Conservation (phyloP, 53 echinoderm and acorn worm species). For the Luidia sarsii region DNA sequence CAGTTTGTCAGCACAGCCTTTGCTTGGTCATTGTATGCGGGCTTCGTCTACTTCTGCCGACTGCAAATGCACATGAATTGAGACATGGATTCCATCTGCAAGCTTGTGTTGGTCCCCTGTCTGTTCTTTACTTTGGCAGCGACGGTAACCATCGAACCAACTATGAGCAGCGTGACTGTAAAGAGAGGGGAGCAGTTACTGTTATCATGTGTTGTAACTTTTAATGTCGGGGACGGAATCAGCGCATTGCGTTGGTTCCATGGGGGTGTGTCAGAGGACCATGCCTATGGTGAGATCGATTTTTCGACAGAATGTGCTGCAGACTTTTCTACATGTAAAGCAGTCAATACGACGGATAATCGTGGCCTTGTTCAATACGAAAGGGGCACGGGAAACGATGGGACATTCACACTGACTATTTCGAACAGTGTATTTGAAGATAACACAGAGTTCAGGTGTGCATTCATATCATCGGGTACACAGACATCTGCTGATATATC, state of each 20-base stretch:
- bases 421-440: not conserved
- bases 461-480: not conserved
- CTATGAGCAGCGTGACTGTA: not conserved
- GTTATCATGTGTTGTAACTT: not conserved
- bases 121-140: no score
- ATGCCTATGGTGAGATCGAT: not conserved
- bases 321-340: not conserved
- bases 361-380: not conserved
- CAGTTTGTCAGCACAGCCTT: not conserved
- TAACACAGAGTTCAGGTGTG: not conserved
- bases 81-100: not conserved
- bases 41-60: no score
- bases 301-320: not conserved
- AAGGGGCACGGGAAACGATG: not conserved
- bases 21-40: not conserved
- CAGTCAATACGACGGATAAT: slow-evolving; percentile 9
- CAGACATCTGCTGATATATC: not conserved
- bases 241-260: not conserved
- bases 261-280: no score
- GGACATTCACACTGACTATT: not conserved
- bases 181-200: not conserved
- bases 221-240: not conserved
- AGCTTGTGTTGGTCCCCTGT: not conserved
- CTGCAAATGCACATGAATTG: no score
- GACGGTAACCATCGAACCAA: no score